Percentiles rank a stretch among this genome's conserved stretches.
These are phyloP conservation scores for Nemotelus pantherinus DNA, from an alignment of 2,888 invertebrate genomes.

Conservation along the genomic window DNA sequence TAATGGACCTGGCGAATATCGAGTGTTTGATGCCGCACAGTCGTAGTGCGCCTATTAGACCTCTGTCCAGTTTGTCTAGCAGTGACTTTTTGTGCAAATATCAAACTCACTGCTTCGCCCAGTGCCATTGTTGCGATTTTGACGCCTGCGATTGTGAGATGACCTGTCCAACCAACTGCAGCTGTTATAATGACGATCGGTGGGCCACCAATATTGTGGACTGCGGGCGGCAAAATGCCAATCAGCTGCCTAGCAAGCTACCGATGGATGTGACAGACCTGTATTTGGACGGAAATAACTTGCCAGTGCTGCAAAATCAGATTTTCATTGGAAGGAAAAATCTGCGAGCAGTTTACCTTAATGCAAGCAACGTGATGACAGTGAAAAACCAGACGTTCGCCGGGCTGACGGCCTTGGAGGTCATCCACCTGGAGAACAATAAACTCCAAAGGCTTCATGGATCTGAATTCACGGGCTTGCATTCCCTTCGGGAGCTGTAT, in stretches of 20 bases:
- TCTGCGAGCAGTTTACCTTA: constrained; percentile 85
- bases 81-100: constrained; percentile 92
- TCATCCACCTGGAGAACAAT: constrained; percentile 87
- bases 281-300: constrained; percentile 89
- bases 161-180: constrained; percentile 93
- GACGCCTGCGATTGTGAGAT: constrained; percentile 97
- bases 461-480: constrained; percentile 84
- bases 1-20: constrained; percentile 89
- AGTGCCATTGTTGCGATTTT: constrained; percentile 96
- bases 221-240: constrained; percentile 74
- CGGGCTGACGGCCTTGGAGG: constrained; percentile 80
- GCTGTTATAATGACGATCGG: constrained; percentile 92
- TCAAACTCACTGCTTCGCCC: constrained; percentile 91
- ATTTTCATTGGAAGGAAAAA: constrained; percentile 91
- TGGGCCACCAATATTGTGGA: constrained; percentile 94
- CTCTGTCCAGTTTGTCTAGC: constrained; percentile 78
- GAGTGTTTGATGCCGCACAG: constrained; percentile 88
- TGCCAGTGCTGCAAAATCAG: constrained; percentile 84
- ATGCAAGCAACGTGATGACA: constrained; percentile 83
- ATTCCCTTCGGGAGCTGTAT: constrained; percentile 81
- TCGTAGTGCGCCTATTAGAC: constrained; percentile 81
- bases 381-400: constrained; percentile 92
- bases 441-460: constrained; percentile 81
- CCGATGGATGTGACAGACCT: constrained; percentile 96
- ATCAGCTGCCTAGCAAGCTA: constrained; percentile 74